These are phyloP conservation scores for Cavia aperea DNA, from an alignment of 2,113 vertebrate species.

Conservation along the genomic window DNA sequence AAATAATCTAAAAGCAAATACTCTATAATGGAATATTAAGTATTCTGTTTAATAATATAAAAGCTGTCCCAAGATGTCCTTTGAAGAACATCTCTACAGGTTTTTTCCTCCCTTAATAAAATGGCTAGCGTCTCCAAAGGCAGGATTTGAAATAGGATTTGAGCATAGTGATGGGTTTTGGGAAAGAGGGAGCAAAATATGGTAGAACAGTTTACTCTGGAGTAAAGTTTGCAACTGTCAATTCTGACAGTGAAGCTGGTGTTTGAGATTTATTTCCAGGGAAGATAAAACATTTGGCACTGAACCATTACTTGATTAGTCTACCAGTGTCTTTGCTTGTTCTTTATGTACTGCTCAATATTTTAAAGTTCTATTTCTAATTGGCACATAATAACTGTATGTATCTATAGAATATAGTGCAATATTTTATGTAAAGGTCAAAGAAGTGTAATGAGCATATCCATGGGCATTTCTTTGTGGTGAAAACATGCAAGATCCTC, in stretches of 20 bases:
- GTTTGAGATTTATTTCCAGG: neutral
- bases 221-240: neutral
- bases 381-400: neutral
- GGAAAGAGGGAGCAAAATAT: neutral
- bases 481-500: neutral
- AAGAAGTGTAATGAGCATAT: neutral
- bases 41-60: slow-evolving; percentile 47
- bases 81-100: neutral
- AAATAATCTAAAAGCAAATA: slow-evolving; percentile 48
- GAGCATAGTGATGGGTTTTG: neutral
- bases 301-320: neutral
- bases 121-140: neutral
- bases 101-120: neutral
- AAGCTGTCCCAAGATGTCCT: slow-evolving; percentile 12
- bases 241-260: neutral
- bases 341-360: neutral
- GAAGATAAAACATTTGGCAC: neutral
- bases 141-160: neutral
- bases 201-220: neutral
- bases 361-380: neutral
- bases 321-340: neutral
- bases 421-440: neutral
- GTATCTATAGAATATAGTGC: neutral
- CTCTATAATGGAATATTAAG: slow-evolving; percentile 47
- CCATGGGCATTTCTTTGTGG: neutral